These are phyloP conservation scores for Phyllostomus discolor DNA, from an alignment of 2,113 vertebrate species.

Conservation along the genomic window DNA sequence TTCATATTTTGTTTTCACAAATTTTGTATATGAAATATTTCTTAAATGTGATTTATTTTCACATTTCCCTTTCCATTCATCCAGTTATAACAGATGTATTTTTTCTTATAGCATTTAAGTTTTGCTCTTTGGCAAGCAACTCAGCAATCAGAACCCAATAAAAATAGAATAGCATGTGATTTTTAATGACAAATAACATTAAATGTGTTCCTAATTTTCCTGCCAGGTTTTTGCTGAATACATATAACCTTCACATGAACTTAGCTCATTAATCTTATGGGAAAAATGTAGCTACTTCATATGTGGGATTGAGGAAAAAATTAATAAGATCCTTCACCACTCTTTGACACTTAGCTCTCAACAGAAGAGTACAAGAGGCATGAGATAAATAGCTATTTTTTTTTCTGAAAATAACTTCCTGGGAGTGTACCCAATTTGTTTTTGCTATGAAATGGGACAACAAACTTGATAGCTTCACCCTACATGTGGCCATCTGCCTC, in stretches of 20 bases:
- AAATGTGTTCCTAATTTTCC: conserved; percentile 59
- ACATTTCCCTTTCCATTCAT: not conserved
- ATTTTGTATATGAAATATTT: conserved; percentile 21
- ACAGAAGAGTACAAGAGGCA: not conserved
- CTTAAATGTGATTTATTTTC: conserved; percentile 46
- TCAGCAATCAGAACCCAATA: conserved; percentile 14
- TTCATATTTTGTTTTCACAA: conserved; percentile 42
- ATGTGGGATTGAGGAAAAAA: conserved; percentile 33
- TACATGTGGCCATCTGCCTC: not conserved
- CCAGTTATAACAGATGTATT: not conserved
- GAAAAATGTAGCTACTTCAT: conserved; percentile 54
- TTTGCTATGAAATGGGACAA: not conserved
- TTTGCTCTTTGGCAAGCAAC: not conserved
- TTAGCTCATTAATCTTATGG: conserved; percentile 68
- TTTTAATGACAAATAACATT: conserved; percentile 71
- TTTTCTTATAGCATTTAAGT: conserved; percentile 37
- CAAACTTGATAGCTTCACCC: not conserved
- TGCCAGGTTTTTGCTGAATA: conserved; percentile 65
- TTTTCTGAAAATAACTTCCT: conserved; percentile 22
- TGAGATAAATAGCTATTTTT: not conserved
- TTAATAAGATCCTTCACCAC: conserved; percentile 21
- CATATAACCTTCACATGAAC: conserved; percentile 76
- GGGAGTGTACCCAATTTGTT: not conserved
- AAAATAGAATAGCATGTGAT: conserved; percentile 61
- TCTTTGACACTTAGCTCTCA: not conserved